Evolutionary conservation across 2,888 invertebrate genomes (phyloP).

Genomic region (Cephus rjabovi): DNA sequence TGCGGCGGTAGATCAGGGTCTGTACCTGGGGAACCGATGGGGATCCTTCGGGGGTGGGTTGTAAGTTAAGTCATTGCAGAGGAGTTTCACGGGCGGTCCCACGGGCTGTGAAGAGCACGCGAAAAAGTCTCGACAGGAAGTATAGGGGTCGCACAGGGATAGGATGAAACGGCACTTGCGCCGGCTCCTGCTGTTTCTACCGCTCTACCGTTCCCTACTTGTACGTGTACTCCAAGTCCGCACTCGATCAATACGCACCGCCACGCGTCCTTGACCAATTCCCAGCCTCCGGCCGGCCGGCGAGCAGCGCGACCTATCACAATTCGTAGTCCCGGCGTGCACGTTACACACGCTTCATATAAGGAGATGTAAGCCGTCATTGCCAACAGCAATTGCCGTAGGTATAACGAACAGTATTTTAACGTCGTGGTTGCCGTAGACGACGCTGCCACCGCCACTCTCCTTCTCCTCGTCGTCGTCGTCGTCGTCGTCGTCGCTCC

Average conservation of each 20-base stretch:
- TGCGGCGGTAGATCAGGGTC: neutral
- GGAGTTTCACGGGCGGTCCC: neutral
- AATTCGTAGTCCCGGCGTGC: slow-evolving; percentile 29
- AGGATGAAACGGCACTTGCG: slow-evolving; percentile 27
- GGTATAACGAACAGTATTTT: neutral
- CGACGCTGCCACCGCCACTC: neutral
- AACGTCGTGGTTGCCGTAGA: neutral
- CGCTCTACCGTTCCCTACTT: slow-evolving; percentile 26
- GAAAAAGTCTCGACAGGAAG: neutral
- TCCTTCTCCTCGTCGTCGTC: neutral
- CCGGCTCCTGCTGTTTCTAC: slow-evolving; percentile 23
- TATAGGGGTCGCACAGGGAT: slow-evolving; percentile 3
- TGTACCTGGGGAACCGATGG: neutral
- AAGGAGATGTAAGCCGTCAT: slow-evolving; percentile 18
- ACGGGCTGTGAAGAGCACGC: neutral
- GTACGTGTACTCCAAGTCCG: slow-evolving; percentile 34
- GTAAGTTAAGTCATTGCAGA: neutral
- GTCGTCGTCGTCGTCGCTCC: neutral
- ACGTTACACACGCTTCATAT: slow-evolving; percentile 17
- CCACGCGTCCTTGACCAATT: slow-evolving; percentile 59
- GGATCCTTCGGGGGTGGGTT: neutral
- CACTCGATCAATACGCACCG: slow-evolving; percentile 61
- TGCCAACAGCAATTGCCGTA: slow-evolving; percentile 11
- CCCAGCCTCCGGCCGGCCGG: slow-evolving; percentile 48
- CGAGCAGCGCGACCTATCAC: slow-evolving; percentile 38